Conservation (phyloP, 2,113 vertebrate species). For the Oryzias melastigma region DNA sequence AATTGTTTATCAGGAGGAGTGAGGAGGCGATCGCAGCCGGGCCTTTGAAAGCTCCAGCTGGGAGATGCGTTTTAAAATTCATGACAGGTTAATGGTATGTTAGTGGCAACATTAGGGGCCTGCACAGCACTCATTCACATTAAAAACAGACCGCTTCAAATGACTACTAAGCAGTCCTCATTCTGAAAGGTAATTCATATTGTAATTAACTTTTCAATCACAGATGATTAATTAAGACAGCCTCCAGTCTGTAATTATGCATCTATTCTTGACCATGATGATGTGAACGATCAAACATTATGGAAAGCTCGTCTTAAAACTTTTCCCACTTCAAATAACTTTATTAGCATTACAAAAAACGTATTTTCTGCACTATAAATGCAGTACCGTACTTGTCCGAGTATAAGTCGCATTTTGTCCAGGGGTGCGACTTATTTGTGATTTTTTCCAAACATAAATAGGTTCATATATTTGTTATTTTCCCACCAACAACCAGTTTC, state of each 20-base stretch:
- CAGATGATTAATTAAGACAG: conserved; percentile 81
- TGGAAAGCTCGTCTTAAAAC: too few relatives aligned
- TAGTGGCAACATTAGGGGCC: conserved; percentile 73
- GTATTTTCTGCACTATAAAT: too few relatives aligned
- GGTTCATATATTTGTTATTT: too few relatives aligned
- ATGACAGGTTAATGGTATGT: conserved; percentile 81
- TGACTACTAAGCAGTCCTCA: conserved; percentile 77
- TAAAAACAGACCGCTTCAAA: conserved; percentile 78
- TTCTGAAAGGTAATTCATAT: conserved; percentile 82
- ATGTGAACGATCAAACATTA: conserved; percentile 52
- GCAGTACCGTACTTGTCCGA: too few relatives aligned
- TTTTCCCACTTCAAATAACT: too few relatives aligned
- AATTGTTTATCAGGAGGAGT: conserved; percentile 81
- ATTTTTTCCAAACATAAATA: too few relatives aligned
- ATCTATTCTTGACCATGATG: conserved; percentile 74
- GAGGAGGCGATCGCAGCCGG: conserved; percentile 46
- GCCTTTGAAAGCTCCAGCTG: conserved; percentile 68
- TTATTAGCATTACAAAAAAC: too few relatives aligned
- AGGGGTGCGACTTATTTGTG: too few relatives aligned
- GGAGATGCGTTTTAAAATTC: conserved; percentile 74
- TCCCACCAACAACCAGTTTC: too few relatives aligned
- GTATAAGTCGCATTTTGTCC: too few relatives aligned
- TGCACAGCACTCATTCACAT: conserved; percentile 67
- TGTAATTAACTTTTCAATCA: conserved; percentile 85
- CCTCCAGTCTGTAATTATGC: conserved; percentile 79